Evolutionary conservation across 2,888 invertebrate genomes (phyloP).

Genomic region (Cataglyphis rosenhaueri): DNA sequence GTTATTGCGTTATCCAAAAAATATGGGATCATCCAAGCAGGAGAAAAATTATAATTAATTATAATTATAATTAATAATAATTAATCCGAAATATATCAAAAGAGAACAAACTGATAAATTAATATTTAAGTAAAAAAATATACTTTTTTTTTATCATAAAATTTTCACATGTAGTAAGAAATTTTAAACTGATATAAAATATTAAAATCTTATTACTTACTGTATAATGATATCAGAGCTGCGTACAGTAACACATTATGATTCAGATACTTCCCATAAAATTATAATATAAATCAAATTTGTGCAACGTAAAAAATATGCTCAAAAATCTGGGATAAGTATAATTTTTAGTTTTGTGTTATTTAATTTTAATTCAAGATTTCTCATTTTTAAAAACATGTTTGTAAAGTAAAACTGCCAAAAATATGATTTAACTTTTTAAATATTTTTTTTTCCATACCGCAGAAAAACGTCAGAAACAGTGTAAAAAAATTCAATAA

Average conservation of each 20-base stretch:
- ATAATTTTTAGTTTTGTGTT: conserved; percentile 3
- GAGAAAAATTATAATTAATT: not conserved
- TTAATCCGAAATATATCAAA: not conserved
- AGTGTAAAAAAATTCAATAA: not conserved
- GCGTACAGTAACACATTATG: conserved; percentile 27
- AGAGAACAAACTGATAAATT: not conserved
- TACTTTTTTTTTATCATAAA: not conserved
- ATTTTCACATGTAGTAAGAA: not conserved
- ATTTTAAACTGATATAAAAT: conserved; percentile 22
- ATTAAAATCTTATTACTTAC: conserved; percentile 47
- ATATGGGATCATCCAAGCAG: not conserved
- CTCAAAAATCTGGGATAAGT: not conserved
- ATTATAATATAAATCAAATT: conserved; percentile 12
- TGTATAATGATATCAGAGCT: conserved; percentile 40
- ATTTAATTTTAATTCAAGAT: not conserved
- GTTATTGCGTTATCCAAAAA: not conserved
- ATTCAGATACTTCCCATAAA: conserved; percentile 6
- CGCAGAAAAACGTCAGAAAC: not conserved
- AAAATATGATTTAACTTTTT: not conserved
- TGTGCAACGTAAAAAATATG: not conserved
- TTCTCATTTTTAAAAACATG: not conserved
- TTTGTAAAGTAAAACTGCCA: not conserved
- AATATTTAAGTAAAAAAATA: conserved; percentile 3
- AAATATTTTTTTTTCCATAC: not conserved
- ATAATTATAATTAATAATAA: too few relatives aligned